A percentile compares a stretch with the other conserved stretches of the same genome.
phyloP scores from a whole-genome alignment of 2,888 invertebrate genomes.

The Atrina japonica region DNA sequence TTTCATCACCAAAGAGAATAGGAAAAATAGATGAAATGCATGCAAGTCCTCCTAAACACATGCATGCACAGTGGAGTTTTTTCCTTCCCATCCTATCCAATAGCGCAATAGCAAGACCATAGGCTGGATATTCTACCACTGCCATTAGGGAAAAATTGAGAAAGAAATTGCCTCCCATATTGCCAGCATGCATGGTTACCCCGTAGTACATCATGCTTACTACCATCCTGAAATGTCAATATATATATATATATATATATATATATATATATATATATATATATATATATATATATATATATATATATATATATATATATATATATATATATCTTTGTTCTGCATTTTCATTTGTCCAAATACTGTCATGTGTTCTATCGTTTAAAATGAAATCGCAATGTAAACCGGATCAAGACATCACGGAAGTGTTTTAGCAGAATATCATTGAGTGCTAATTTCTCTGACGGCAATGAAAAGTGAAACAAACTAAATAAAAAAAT shows the following conservation, averaged over 20 bases:
- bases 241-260: background rate
- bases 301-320: too few species aligned
- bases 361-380: too few species aligned
- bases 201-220: conserved; percentile 94
- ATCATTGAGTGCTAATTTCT: too few species aligned
- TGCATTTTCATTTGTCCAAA: too few species aligned
- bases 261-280: background rate
- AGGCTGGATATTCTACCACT: conserved; percentile 80
- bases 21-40: conserved; percentile 66
- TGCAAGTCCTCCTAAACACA: conserved; percentile 63
- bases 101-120: conserved; percentile 71
- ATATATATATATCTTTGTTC: too few species aligned
- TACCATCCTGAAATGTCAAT: conserved; percentile 83
- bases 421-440: too few species aligned
- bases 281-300: background rate
- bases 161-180: conserved; percentile 88
- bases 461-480: too few species aligned
- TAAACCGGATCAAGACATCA: too few species aligned
- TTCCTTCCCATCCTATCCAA: conserved; percentile 79
- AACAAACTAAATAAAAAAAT: too few species aligned
- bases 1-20: conserved; percentile 49
- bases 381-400: too few species aligned
- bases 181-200: conserved; percentile 84
- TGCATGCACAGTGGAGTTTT: conserved; percentile 61
- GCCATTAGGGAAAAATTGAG: conserved; percentile 92